phyloP scores from a whole-genome alignment of 2,888 invertebrate species.

The Dolichomitus sp. region DNA sequence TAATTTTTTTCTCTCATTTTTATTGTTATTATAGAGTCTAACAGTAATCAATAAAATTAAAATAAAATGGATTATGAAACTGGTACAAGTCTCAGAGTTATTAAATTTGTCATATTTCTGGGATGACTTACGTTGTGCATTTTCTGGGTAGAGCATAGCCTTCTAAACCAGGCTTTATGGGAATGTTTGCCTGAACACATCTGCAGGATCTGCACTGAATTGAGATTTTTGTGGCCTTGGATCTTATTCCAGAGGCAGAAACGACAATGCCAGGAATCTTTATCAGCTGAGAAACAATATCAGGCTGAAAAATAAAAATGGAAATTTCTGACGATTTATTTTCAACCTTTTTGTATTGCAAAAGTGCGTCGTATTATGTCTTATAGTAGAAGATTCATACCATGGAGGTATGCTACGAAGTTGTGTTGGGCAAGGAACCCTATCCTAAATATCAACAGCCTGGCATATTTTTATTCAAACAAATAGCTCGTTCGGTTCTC shows the following conservation, averaged over 20 bases:
- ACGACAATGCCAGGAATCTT: conserved; percentile 99
- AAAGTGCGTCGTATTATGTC: no score
- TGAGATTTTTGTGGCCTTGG: conserved; percentile 98
- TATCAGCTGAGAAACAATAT: conserved; percentile 96
- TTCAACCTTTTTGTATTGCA: no score
- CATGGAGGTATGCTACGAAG: no score
- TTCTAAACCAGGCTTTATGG: conserved; percentile 97
- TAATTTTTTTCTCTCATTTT: not conserved
- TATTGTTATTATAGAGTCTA: not conserved
- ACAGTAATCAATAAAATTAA: not conserved
- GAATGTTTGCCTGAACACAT: conserved; percentile 95
- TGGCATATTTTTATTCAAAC: no score
- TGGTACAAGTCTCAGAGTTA: not conserved
- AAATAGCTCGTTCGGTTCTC: no score
- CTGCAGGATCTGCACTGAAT: conserved; percentile 98
- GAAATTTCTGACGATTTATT: no score
- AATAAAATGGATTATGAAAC: not conserved
- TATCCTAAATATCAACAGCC: no score
- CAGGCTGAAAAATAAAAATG: conserved; percentile 90
- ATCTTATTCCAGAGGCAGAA: conserved; percentile 96
- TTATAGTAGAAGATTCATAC: no score
- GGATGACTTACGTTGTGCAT: conserved; percentile 94
- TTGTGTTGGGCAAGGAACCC: no score
- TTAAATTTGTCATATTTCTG: not conserved
- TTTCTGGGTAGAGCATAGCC: conserved; percentile 98